Conservation (phyloP, 2,797 vertebrate species). For the Decapterus maruadsi region DNA sequence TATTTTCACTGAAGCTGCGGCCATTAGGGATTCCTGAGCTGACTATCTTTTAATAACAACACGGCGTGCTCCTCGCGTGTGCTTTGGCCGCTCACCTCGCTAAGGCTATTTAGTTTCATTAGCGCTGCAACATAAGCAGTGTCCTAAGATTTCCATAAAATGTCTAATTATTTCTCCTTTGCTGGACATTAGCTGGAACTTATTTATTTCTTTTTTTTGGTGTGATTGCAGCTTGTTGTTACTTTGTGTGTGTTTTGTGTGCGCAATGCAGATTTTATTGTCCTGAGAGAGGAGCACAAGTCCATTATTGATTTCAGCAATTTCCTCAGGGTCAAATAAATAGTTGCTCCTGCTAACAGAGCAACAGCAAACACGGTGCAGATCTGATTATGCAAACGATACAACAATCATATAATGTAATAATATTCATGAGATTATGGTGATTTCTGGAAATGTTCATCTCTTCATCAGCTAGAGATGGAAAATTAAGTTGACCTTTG, state of each 20-base stretch:
- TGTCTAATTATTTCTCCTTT: constrained; percentile 44
- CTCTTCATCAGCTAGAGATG: constrained; percentile 38
- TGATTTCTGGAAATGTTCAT: constrained; percentile 57
- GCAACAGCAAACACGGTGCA: not conserved
- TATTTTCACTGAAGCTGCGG: constrained; percentile 51
- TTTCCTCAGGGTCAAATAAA: constrained; percentile 53
- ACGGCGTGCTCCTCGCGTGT: not conserved
- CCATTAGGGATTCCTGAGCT: constrained; percentile 44
- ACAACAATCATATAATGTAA: constrained; percentile 39
- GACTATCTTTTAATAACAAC: constrained; percentile 59
- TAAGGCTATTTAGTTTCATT: constrained; percentile 50
- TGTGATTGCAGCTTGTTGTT: constrained; percentile 22
- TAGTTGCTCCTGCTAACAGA: constrained; percentile 27
- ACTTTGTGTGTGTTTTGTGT: not conserved
- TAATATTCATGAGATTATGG: constrained; percentile 68
- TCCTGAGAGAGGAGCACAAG: constrained; percentile 18
- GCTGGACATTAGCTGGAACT: constrained; percentile 32
- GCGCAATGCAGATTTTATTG: constrained; percentile 19
- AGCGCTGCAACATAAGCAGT: constrained; percentile 44
- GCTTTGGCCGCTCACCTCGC: constrained; percentile 29
- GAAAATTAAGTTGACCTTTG: constrained; percentile 74
- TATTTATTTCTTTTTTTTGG: not conserved
- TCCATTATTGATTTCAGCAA: constrained; percentile 50
- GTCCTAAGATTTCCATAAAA: constrained; percentile 52
- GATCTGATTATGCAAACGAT: constrained; percentile 62